These are phyloP conservation scores for Orchesella flavescens DNA, from an alignment of 2,888 invertebrate species.

Conservation along the genomic window DNA sequence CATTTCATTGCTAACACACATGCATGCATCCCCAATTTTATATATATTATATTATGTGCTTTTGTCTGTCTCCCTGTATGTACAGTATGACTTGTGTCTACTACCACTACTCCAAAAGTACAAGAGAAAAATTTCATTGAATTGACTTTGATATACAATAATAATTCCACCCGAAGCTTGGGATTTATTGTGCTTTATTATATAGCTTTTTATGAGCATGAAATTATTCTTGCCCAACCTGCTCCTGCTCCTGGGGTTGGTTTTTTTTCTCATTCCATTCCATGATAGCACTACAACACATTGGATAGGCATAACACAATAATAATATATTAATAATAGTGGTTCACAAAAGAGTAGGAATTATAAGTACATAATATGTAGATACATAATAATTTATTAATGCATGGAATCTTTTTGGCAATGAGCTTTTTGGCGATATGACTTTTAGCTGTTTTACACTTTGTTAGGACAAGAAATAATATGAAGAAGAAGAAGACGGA, in stretches of 20 bases:
- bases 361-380: conserved; percentile 3
- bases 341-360: background rate
- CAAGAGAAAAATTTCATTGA: conserved; percentile 21
- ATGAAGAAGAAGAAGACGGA: too few relatives aligned
- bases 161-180: conserved; percentile 41
- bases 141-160: conserved; percentile 27
- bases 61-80: background rate
- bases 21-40: background rate
- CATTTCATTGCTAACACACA: background rate
- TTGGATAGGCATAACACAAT: background rate
- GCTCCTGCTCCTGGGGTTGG: conserved; percentile 47
- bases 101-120: background rate
- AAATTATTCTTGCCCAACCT: conserved; percentile 54
- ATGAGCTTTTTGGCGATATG: conserved; percentile 25
- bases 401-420: conserved; percentile 13
- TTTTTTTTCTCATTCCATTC: conserved; percentile 20
- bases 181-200: conserved; percentile 44
- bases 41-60: background rate
- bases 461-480: conserved; percentile 13
- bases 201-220: conserved; percentile 45
- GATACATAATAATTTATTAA: conserved; percentile 4
- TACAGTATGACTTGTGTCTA: background rate
- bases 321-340: background rate
- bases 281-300: too few relatives aligned
- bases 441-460: conserved; percentile 32